Evolutionary conservation across 1,140 invertebrate genomes (phyloP), one percentile per base, ranked within the genome.

Genomic region (Meloidogyne chitwoodi): DNA sequence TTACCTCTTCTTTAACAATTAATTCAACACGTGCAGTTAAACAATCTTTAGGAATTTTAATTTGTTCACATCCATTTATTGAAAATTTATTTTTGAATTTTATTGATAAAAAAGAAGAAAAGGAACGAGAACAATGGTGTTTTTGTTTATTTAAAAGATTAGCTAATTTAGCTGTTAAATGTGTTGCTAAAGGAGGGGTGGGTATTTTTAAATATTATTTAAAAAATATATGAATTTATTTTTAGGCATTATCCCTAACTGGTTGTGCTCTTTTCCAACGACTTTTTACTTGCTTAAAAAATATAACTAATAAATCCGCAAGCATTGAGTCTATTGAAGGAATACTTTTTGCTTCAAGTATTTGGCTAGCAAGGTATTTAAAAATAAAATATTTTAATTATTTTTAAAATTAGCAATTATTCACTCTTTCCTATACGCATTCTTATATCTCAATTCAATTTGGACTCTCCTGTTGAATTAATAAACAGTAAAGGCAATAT

Each of bases 121-220:
- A 3, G 8, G 8, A 8, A 31, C 2, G 29, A 31, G 34, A 38
- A 38, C 34, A 27, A 11, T 73, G 71, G 44, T 11, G 19, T 31
- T 63, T 27, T 64, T 16, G 48, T 56, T 31, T 64, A 61, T 63
- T 64, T 34, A 64, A 44, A 26, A 19, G 68, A 44, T 31, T 73
- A 5, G 56, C 64, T 27, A 34, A 64, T 41, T 64, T 73, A 24
- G n/a, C 56, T 11, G 71, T 73, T 64, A 61, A 22, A 24, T 73
- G 71, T 31, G 29, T 73, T 3, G 56, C 71, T n/a, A 73, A 73
- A 22, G 71, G 71, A 34, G 71, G 71, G 31, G 71, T 73, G 29
- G 16, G 44, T 11, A 71, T 31, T 68, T 14, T 68, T 31, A 11
- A 11, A 19, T 1, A 71, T 10, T 1, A 24, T 62, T n/a, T 3